Evolutionary conservation across 1,140 invertebrate species (phyloP).

Genomic region (Mamestra configurata): DNA sequence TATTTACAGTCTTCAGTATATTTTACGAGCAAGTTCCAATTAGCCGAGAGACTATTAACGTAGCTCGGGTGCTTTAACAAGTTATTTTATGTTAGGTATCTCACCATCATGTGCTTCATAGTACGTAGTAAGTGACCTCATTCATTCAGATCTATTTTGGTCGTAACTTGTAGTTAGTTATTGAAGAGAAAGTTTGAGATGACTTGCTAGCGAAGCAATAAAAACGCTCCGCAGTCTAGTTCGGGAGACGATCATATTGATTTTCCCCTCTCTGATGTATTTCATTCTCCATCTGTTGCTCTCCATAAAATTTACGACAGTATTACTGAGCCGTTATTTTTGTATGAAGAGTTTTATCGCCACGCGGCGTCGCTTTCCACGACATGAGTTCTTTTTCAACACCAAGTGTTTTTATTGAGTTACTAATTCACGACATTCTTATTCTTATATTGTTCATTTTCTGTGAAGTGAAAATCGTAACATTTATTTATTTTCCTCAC

Average conservation of each 20-base stretch:
- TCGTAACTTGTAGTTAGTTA: slow-evolving; percentile 54
- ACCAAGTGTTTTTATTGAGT: slow-evolving; percentile 63
- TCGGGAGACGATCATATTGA: slow-evolving; percentile 83
- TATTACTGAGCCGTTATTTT: slow-evolving; percentile 85
- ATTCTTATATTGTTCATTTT: slow-evolving; percentile 47
- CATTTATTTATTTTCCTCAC: background rate
- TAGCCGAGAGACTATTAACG: slow-evolving; percentile 32
- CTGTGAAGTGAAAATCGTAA: background rate
- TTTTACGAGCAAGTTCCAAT: slow-evolving; percentile 25
- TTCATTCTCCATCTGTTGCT: slow-evolving; percentile 86
- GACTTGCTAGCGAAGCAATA: slow-evolving; percentile 68
- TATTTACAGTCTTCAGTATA: slow-evolving; percentile 31
- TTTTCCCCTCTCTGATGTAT: slow-evolving; percentile 79
- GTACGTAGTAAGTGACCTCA: background rate
- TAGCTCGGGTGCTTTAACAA: slow-evolving; percentile 4
- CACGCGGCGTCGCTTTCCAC: slow-evolving; percentile 61
- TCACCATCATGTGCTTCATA: background rate
- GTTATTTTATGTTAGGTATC: slow-evolving; percentile 16
- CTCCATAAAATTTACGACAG: slow-evolving; percentile 84
- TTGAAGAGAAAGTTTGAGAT: slow-evolving; percentile 59
- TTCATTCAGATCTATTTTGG: slow-evolving; percentile 3
- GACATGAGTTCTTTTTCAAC: slow-evolving; percentile 69
- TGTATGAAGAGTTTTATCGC: slow-evolving; percentile 84
- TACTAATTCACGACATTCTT: slow-evolving; percentile 59
- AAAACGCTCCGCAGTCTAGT: slow-evolving; percentile 71